These are phyloP conservation scores for Morbakka virulenta DNA, from an alignment of 30 jellyfish, hydroid and myxozoan species.

Conservation along the genomic window DNA sequence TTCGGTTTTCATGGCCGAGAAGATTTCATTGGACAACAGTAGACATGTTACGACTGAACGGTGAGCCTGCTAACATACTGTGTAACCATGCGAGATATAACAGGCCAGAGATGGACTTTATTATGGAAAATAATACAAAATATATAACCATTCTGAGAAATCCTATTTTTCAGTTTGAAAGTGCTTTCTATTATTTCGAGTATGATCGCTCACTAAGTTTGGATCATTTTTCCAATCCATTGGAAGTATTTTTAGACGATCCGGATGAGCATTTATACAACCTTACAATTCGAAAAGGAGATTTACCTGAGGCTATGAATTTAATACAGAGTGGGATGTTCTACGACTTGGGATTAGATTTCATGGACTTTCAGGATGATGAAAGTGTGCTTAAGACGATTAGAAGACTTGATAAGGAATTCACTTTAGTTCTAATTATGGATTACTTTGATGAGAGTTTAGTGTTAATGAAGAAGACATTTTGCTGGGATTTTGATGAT, in stretches of 20 bases:
- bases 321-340: constrained; percentile 93
- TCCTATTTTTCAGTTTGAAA: constrained; percentile 89
- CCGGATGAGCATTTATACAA: constrained; percentile 87
- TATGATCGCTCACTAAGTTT: constrained; percentile 54
- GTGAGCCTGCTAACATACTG: constrained; percentile 85
- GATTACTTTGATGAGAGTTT: constrained; percentile 96
- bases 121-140: constrained; percentile 70
- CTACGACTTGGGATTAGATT: constrained; percentile 90
- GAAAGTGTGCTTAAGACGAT: constrained; percentile 28
- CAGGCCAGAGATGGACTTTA: constrained; percentile 80
- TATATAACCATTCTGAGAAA: constrained; percentile 84
- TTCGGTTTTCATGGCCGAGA: constrained; percentile 87
- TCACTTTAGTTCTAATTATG: constrained; percentile 75
- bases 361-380: constrained; percentile 64
- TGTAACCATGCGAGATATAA: constrained; percentile 94
- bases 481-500: constrained; percentile 91
- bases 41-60: constrained; percentile 83
- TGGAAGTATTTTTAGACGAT: constrained; percentile 77
- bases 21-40: constrained; percentile 91
- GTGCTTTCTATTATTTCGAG: constrained; percentile 88
- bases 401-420: constrained; percentile 60
- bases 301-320: constrained; percentile 82
- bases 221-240: constrained; percentile 57
- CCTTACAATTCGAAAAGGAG: constrained; percentile 69
- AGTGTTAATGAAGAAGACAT: constrained; percentile 69